Conservation (phyloP, 1,140 invertebrate genomes). For the Tenebrio molitor region DNA sequence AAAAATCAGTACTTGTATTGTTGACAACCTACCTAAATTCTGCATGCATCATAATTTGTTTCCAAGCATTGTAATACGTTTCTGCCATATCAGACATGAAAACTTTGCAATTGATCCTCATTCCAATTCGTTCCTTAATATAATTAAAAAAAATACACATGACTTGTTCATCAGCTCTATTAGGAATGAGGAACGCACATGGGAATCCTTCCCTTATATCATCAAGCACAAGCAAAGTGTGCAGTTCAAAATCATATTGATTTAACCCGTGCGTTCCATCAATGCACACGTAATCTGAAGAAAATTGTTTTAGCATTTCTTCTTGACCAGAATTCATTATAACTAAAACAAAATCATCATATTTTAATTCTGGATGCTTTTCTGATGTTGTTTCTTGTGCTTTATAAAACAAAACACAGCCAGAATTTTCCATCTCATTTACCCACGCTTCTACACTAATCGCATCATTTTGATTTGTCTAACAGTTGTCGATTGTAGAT, state of each 20-base stretch:
- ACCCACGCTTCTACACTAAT: conserved; percentile 43
- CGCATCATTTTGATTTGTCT: conserved; percentile 47
- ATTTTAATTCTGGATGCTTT: conserved; percentile 42
- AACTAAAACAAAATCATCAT: conserved; percentile 51
- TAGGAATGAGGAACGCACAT: conserved; percentile 23
- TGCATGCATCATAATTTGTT: conserved; percentile 37
- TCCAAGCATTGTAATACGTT: conserved; percentile 47
- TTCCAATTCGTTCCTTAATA: conserved; percentile 43
- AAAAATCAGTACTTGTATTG: conserved; percentile 3
- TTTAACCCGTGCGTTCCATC: conserved; percentile 43
- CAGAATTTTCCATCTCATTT: conserved; percentile 34
- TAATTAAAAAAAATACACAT: conserved; percentile 41
- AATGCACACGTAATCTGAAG: conserved; percentile 44
- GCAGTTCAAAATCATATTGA: conserved; percentile 26
- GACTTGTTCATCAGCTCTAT: conserved; percentile 22
- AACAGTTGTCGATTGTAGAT: conserved; percentile 20
- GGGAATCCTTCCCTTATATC: conserved; percentile 39
- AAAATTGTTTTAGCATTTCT: conserved; percentile 36
- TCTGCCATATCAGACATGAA: conserved; percentile 52
- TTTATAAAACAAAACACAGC: conserved; percentile 48
- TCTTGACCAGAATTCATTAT: conserved; percentile 44
- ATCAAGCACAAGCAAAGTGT: conserved; percentile 14
- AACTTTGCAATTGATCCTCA: conserved; percentile 18
- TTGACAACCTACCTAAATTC: conserved; percentile 15
- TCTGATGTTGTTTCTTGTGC: conserved; percentile 5